Evolutionary conservation across 1,140 invertebrate species (phyloP), one percentile per base, ranked within the genome.

Genomic region (Zaprionus lachaisei): DNA sequence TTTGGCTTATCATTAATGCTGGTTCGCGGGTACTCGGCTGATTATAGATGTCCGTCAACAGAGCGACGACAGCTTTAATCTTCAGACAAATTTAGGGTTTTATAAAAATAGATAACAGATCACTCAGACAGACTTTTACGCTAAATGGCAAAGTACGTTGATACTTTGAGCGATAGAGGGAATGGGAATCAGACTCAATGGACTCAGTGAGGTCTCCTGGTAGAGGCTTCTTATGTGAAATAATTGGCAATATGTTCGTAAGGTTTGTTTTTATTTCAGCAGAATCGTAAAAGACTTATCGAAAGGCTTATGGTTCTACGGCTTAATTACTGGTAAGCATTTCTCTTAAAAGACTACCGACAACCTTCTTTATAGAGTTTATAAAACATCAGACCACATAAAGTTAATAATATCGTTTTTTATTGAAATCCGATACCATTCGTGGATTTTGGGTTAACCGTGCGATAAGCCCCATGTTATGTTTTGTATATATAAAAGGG

Each of bases 291-390:
- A 77, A 37, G 74, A 77, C 62, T 77, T 72, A 77, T 72, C 73
- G 68, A 28, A 71, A 55, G 58, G 56, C 74, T 72, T 61, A 77
- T 66, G 61, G 56, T 63, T 54, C 31, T 71, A 76, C 63, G 31
- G 54, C 17, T 44, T 65, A 65, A 72, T 77, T 17, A 68, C 26
- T 5, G 57, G 38, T 60, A 24, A 70, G 62, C 49, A 79, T 71
- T 76, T 70, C 61, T 47, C 65, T 78, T 61, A 64, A 47, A 75
- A 80, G 51, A 47, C 61, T 69, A 79, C 73, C 80, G 77, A 83
- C 76, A 69, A 57, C 24, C 41, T 37, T 60, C 22, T 80, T 83
- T 83, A 83, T 83, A 62, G 77, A 65, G 71, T 61, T 79, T 79
- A 81, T 79, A 63, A 79, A 79, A 70, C 41, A 49, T 47, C 37